phyloP scores from a whole-genome alignment of 1,140 invertebrate genomes.

The Bombyx mandarina region DNA sequence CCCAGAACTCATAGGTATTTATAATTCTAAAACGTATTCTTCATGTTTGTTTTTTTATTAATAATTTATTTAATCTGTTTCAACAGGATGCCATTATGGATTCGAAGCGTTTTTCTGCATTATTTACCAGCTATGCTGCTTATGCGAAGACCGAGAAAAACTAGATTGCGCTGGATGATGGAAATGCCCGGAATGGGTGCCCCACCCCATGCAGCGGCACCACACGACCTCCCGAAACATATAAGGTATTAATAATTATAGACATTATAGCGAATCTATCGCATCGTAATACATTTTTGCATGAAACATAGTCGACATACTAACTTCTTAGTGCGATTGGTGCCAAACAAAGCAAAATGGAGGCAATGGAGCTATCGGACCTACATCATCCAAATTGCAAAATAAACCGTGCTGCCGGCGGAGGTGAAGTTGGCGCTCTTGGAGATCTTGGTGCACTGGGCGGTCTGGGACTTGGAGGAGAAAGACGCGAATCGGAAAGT shows the following conservation, averaged over 20 bases:
- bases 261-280: not conserved
- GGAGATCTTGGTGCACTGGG: conserved; percentile 68
- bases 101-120: conserved; percentile 93
- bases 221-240: conserved; percentile 85
- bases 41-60: not conserved
- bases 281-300: conserved; percentile 10
- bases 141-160: conserved; percentile 94
- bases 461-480: conserved; percentile 71
- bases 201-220: conserved; percentile 83
- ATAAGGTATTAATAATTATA: conserved; percentile 67
- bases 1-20: conserved; percentile 82
- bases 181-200: conserved; percentile 91
- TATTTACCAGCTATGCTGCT: conserved; percentile 88
- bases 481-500: conserved; percentile 89
- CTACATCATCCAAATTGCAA: conserved; percentile 96
- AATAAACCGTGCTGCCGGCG: conserved; percentile 88
- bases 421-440: conserved; percentile 76
- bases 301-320: conserved; percentile 16
- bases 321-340: conserved; percentile 68
- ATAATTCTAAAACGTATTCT: not conserved
- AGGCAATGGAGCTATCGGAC: conserved; percentile 94
- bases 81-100: conserved; percentile 93
- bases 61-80: conserved; percentile 8
- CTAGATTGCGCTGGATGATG: conserved; percentile 95
- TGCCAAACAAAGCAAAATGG: conserved; percentile 83